These are phyloP conservation scores for Tubulanus polymorphus DNA, from an alignment of 2,888 invertebrate genomes.

Conservation along the genomic window DNA sequence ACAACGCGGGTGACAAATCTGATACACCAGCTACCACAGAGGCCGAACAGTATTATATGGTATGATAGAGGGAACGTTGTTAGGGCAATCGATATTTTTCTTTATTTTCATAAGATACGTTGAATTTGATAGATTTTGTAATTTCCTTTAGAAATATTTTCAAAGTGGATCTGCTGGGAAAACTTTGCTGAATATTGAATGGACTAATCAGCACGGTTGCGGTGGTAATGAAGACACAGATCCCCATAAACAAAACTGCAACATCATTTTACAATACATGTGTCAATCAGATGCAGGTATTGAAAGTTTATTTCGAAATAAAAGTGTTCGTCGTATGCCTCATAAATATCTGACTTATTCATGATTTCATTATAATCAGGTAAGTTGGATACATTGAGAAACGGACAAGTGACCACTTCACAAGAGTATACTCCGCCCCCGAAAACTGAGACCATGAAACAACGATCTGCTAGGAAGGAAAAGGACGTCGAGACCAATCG, in stretches of 20 bases:
- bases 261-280: slow-evolving; percentile 49
- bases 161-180: slow-evolving; percentile 41
- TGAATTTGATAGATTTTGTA: too few relatives aligned
- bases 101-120: neutral
- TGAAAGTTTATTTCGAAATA: neutral
- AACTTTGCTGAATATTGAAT: slow-evolving; percentile 40
- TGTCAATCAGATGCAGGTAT: slow-evolving; percentile 30
- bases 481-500: slow-evolving; percentile 26
- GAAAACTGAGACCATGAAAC: too few relatives aligned
- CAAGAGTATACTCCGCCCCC: slow-evolving; percentile 29
- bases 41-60: slow-evolving; percentile 48
- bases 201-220: slow-evolving; percentile 54
- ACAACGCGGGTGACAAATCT: slow-evolving; percentile 49
- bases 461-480: slow-evolving; percentile 25
- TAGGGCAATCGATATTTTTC: neutral
- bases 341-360: neutral
- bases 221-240: slow-evolving; percentile 46
- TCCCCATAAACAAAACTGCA: slow-evolving; percentile 50
- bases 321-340: neutral
- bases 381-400: slow-evolving; percentile 27
- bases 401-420: slow-evolving; percentile 38
- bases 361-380: slow-evolving; percentile 1
- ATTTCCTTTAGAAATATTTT: slow-evolving; percentile 47
- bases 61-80: slow-evolving; percentile 18
- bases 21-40: slow-evolving; percentile 29